These are phyloP conservation scores for Amblyornis subalaris DNA, from an alignment of 2,113 vertebrate genomes.

Conservation along the genomic window DNA sequence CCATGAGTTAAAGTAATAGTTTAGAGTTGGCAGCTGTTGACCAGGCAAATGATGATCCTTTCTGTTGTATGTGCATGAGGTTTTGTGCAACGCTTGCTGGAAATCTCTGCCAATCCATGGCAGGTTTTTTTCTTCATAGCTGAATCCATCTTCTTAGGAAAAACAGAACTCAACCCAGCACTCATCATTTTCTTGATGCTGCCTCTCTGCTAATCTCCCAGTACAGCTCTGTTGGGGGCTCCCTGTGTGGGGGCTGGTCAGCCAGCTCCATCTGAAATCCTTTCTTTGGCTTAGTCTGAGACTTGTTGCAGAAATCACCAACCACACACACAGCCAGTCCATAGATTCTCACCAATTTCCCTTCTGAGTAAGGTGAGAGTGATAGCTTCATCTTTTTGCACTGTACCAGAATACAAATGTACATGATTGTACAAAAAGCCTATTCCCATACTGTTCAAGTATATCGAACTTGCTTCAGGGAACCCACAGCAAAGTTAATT, in stretches of 20 bases:
- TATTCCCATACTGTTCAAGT: background rate
- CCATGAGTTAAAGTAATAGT: background rate
- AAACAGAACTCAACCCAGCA: background rate
- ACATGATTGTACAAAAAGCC: background rate
- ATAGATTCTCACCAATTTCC: background rate
- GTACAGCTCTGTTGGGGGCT: background rate
- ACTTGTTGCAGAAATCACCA: background rate
- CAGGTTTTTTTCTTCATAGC: background rate
- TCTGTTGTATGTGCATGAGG: background rate
- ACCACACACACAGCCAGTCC: accelerated
- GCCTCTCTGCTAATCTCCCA: background rate
- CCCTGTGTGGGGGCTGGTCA: background rate
- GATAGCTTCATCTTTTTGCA: background rate
- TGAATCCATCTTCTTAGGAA: background rate
- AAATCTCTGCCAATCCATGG: background rate
- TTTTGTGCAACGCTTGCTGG: background rate
- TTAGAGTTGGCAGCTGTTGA: background rate
- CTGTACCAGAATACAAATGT: background rate
- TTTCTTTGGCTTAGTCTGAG: background rate
- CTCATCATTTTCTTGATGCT: background rate
- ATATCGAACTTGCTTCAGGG: background rate
- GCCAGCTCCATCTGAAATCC: background rate
- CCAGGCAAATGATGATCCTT: background rate
- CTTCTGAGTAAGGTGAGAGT: background rate
- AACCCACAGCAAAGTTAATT: background rate